A percentile compares a stretch with the other conserved stretches of the same genome.
Conservation (phyloP, 92 coral and sea anemone species). For the Zoanthus gigantus region DNA sequence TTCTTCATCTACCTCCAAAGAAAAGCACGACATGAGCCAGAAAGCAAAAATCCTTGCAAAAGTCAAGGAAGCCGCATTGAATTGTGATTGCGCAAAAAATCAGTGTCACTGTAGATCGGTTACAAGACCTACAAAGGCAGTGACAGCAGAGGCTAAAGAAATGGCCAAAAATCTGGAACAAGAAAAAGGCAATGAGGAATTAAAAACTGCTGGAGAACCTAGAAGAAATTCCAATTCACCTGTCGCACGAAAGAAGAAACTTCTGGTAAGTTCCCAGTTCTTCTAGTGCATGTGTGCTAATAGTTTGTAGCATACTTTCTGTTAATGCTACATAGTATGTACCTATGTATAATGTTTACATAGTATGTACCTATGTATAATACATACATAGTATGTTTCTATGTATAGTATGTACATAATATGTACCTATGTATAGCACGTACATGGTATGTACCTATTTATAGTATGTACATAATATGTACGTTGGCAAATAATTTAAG, state of each 20-base stretch:
- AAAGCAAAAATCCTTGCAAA: slow-evolving; percentile 76
- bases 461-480: no score
- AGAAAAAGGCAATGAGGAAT: background rate
- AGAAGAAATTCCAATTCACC: slow-evolving; percentile 29
- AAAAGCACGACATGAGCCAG: slow-evolving; percentile 1
- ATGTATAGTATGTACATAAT: no score
- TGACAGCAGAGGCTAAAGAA: slow-evolving; percentile 67
- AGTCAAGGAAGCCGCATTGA: slow-evolving; percentile 63
- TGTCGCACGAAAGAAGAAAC: slow-evolving; percentile 52
- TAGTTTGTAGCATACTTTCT: no score
- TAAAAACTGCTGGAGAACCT: background rate
- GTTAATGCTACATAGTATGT: no score
- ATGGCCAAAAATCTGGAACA: slow-evolving; percentile 29
- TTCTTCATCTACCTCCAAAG: slow-evolving; percentile 8
- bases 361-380: no score
- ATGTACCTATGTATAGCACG: no score
- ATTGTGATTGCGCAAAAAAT: slow-evolving; percentile 68
- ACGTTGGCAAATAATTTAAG: no score
- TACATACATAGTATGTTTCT: no score
- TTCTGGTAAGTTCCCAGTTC: slow-evolving; percentile 62
- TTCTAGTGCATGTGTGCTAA: no score
- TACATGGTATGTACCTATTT: no score
- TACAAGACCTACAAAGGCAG: slow-evolving; percentile 84
- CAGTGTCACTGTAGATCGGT: slow-evolving; percentile 78
- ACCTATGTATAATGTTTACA: no score